Evolutionary conservation across 2,888 invertebrate genomes (phyloP), one percentile per base, ranked within the genome.

Genomic region (Trissoscelio sp.): DNA sequence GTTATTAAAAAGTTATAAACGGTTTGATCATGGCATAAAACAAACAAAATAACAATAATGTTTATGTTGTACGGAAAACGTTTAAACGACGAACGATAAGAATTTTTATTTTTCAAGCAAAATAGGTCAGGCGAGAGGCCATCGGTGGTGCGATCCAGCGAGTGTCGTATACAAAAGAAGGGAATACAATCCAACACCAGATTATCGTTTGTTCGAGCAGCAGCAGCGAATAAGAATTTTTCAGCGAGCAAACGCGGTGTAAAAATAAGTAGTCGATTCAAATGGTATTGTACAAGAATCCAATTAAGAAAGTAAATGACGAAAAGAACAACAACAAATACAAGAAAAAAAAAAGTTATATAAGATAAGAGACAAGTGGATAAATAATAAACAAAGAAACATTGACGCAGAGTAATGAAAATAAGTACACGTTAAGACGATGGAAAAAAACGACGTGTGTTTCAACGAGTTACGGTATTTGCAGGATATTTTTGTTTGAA

Each of bases 121-220:
- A 84, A 83, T 74, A 78, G 75, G 83, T 83, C 85, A 85, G 81
- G 83, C 83, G 81, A 82, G 77, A 83, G 85, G 82, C 82, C 84
- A 85, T 82, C 84, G 83, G 82, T 85, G 79, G 82, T 85, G 85
- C 85, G 82, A 84, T 85, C 85, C 85, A 86, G 85, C 82, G 82
- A 83, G 75, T 83, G 85, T 84, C 83, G 85, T 83, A 70, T 67
- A 78, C 74, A 81, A 74, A 78, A 78, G 77, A 62, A 72, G 64
- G 55, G 69, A 73, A 81, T 73, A 73, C 81, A 81, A 81, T 78
- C 81, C 81, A 81, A 70, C 82, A 82, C 74, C 82, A 82, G 67
- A 78, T 82, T 82, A 82, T 79, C 74, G 70, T 74, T 80, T 70
- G 80, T 75, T 80, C 64, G 80, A 70, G 80, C 69, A 82, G 82